Evolutionary conservation across 2,113 vertebrate genomes (phyloP).

Genomic region (Notechis scutatus): DNA sequence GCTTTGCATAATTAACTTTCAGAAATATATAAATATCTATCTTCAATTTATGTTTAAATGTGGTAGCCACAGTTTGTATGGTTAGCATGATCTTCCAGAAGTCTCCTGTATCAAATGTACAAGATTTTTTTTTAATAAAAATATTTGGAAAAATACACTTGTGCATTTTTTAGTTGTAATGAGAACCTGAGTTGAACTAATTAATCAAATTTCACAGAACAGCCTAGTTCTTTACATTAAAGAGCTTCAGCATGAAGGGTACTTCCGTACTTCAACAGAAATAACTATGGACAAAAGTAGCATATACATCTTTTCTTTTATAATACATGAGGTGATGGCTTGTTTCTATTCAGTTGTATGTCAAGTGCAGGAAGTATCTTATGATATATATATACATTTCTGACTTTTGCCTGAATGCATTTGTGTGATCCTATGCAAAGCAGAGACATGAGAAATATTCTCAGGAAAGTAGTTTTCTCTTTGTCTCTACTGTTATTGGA

Average conservation of each 20-base stretch:
- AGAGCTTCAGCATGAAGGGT: background rate
- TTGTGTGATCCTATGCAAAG: background rate
- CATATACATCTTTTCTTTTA: background rate
- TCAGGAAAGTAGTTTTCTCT: background rate
- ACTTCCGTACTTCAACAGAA: background rate
- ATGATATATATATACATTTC: background rate
- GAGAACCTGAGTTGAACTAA: background rate
- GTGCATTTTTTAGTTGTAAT: background rate
- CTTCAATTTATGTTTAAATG: background rate
- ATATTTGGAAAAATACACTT: background rate
- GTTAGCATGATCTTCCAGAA: background rate
- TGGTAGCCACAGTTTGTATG: background rate
- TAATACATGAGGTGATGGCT: background rate
- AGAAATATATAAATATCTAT: conserved; percentile 28
- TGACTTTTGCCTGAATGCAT: background rate
- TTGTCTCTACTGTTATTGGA: background rate
- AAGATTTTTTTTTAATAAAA: background rate
- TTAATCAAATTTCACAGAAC: background rate
- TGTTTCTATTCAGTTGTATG: background rate
- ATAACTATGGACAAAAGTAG: background rate
- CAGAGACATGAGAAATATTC: background rate
- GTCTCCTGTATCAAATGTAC: background rate
- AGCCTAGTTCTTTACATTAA: background rate
- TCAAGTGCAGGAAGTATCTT: background rate
- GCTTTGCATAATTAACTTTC: background rate